These are phyloP conservation scores for Poecilobothrus nobilitatus DNA, from an alignment of 2,888 invertebrate genomes.

Conservation along the genomic window DNA sequence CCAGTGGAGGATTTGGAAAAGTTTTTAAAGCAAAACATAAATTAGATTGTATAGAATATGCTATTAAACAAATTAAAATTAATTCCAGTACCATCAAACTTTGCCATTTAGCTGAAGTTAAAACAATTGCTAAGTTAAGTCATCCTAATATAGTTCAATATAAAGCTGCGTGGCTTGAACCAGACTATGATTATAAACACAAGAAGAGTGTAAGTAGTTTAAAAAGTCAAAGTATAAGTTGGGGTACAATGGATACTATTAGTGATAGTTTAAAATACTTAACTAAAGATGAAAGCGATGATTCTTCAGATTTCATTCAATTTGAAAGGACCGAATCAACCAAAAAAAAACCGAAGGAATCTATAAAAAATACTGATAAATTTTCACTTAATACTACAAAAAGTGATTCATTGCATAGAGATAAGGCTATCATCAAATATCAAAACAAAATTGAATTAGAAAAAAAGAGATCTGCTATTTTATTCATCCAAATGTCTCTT, in stretches of 20 bases:
- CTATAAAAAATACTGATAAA: background rate
- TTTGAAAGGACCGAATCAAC: slow-evolving; percentile 15
- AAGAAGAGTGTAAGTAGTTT: background rate
- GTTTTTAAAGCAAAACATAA: slow-evolving; percentile 68
- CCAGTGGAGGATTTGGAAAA: slow-evolving; percentile 65
- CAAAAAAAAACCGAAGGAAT: background rate
- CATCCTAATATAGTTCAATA: slow-evolving; percentile 75
- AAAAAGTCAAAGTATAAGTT: background rate
- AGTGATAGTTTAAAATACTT: slow-evolving; percentile 31
- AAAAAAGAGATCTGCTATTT: slow-evolving; percentile 56
- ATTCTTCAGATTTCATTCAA: slow-evolving; percentile 27
- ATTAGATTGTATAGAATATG: slow-evolving; percentile 68
- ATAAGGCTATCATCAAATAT: slow-evolving; percentile 20
- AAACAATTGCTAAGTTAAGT: slow-evolving; percentile 67
- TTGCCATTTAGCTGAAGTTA: slow-evolving; percentile 65
- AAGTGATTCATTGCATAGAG: background rate
- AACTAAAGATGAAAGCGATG: slow-evolving; percentile 37
- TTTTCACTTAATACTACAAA: background rate
- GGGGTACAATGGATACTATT: background rate
- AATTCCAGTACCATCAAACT: slow-evolving; percentile 55
- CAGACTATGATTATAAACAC: slow-evolving; percentile 46
- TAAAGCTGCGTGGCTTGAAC: slow-evolving; percentile 76
- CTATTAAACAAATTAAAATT: slow-evolving; percentile 67
- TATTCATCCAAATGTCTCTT: slow-evolving; percentile 77
- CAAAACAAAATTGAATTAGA: slow-evolving; percentile 13